phyloP scores from a whole-genome alignment of 2,888 invertebrate genomes.

The Imbricaverruca yamaguchii region DNA sequence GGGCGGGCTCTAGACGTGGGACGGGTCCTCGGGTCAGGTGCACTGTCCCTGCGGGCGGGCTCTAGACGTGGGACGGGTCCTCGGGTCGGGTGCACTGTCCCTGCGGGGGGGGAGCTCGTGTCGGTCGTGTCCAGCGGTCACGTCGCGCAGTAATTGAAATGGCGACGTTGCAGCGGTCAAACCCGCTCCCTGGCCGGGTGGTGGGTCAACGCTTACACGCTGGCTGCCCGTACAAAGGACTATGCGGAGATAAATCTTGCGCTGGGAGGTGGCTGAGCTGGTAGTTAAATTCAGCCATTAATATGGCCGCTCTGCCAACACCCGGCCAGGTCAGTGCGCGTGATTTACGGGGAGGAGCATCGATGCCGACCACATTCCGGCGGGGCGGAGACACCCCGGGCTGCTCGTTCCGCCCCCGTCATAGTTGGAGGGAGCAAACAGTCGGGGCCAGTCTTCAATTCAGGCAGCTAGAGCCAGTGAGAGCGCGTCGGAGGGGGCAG shows the following conservation, averaged over 20 bases:
- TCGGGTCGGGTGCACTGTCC: too few relatives aligned
- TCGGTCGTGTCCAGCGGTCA: not conserved
- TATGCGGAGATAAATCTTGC: not conserved
- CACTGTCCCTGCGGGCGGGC: too few relatives aligned
- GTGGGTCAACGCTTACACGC: not conserved
- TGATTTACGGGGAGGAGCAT: not conserved
- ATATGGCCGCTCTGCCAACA: not conserved
- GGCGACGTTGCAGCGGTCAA: not conserved
- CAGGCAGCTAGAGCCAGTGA: too few relatives aligned
- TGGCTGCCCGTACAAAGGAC: not conserved
- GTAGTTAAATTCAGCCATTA: not conserved
- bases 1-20: too few relatives aligned
- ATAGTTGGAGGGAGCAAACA: too few relatives aligned
- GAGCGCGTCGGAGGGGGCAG: too few relatives aligned
- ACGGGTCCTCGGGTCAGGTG: too few relatives aligned
- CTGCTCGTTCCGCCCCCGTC: too few relatives aligned
- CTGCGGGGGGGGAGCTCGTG: not conserved
- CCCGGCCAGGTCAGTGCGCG: not conserved
- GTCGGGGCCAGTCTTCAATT: too few relatives aligned
- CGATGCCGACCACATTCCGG: too few relatives aligned
- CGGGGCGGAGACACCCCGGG: too few relatives aligned
- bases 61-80: too few relatives aligned
- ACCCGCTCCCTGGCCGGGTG: not conserved
- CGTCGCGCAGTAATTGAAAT: not conserved
- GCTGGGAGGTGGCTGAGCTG: not conserved